Conservation (phyloP, 2,113 vertebrate species). For the Alligator mississippiensis region DNA sequence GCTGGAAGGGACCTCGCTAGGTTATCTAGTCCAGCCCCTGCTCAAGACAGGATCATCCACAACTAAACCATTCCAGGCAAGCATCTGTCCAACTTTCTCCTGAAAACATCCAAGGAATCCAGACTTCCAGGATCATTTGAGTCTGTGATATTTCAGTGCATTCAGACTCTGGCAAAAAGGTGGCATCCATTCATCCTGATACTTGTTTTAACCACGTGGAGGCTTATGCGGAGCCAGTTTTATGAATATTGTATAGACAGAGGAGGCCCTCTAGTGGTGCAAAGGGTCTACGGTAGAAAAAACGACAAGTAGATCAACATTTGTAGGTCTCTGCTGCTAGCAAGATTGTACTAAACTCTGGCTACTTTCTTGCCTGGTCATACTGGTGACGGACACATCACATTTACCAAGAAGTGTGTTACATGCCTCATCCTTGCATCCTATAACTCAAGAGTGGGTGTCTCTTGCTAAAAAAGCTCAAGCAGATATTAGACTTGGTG, state of each 20-base stretch:
- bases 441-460: no score
- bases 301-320: neutral
- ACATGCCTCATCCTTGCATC: no score
- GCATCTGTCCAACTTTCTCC: no score
- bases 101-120: no score
- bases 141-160: neutral
- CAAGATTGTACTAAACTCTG: neutral
- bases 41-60: no score
- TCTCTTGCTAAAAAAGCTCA: no score
- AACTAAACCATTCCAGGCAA: no score
- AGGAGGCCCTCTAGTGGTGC: accelerated
- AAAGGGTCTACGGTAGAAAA: neutral
- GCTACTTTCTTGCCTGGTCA: neutral
- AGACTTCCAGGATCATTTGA: neutral
- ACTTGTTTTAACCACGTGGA: neutral
- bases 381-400: neutral
- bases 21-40: no score
- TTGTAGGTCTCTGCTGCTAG: neutral
- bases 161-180: no score
- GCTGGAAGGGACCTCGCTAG: no score
- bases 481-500: no score
- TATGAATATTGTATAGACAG: neutral
- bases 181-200: neutral
- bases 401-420: no score
- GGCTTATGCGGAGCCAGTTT: neutral